phyloP scores from a whole-genome alignment of 2,888 invertebrate genomes.

The Anoplius nigerrimus region DNA sequence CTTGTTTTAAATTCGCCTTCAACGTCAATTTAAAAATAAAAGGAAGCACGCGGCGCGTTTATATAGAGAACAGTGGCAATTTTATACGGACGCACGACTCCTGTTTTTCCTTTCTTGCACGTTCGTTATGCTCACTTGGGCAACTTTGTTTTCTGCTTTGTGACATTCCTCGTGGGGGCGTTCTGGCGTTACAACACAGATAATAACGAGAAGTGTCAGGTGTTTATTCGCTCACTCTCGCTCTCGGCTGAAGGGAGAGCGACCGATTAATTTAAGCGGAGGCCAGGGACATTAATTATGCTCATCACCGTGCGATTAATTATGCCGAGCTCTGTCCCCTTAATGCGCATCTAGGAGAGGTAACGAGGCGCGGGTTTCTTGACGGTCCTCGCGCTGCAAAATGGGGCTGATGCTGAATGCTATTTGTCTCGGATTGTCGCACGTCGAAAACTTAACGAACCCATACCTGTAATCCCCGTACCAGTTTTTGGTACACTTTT shows the following conservation, averaged over 20 bases:
- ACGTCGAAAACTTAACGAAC: background rate
- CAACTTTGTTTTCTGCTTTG: no score
- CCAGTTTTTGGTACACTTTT: no score
- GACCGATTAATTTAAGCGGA: constrained; percentile 48
- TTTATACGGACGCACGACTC: no score
- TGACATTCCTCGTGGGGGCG: no score
- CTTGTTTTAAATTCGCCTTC: no score
- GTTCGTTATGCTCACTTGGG: no score
- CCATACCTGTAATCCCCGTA: no score
- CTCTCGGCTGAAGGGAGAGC: background rate
- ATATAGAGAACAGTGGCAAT: no score
- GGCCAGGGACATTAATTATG: constrained; percentile 54
- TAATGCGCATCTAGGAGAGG: constrained; percentile 18
- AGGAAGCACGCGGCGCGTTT: no score
- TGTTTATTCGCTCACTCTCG: background rate
- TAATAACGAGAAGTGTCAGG: background rate
- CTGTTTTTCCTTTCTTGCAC: no score
- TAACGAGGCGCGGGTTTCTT: constrained; percentile 26
- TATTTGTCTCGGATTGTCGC: background rate
- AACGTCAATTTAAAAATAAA: no score
- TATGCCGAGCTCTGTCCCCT: constrained; percentile 28
- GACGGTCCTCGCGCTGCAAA: constrained; percentile 18
- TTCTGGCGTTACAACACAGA: background rate
- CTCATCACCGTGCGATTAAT: constrained; percentile 52
- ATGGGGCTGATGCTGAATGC: constrained; percentile 9